Base-by-base conservation (phyloP, 2,888 invertebrate species). In the Timema podura region DNA sequence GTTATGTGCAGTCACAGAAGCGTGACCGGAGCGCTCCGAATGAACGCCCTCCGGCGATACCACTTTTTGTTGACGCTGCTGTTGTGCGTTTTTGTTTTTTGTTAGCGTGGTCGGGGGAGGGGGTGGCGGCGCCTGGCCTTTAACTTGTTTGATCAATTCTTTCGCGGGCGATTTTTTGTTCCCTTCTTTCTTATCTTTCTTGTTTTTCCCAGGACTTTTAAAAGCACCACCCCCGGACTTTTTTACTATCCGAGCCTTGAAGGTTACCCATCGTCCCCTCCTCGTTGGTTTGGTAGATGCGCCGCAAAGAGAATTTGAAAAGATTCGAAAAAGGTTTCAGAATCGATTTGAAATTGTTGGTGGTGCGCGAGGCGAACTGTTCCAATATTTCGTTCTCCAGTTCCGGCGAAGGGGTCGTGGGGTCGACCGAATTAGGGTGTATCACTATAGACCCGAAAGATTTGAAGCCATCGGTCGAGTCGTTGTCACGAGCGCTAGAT, bases 181-280 rank as follows among this genome's bases (percentile, higher is more conserved):
- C 66, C 71, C 54, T 64, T 71, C 71, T 57, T 67, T 69, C 13
- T 71, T 71, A 44, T 65, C 71, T 59, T 74, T 73, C 69, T 70
- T 73, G 6, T 61, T 72, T 68, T 71, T 72, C n/a, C 67, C 67
- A 13, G 72, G 69, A 65, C 75, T 71, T 69, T 76, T 69, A 74
- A 76, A 71, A 66, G 11, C 57, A 51, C 70, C 71, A 75, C 75
- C 75, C 64, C 70, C 70, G 68, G 76, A 77, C 72, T 76, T 78
- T 75, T 69, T 77, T 79, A 71, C 76, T 79, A 70, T 78, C 79
- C 1, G 76, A 77, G 57, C 80, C 81, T 73, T 81, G 81, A 64
- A 80, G 75, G 73, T 82, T 82, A 47, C 81, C 81, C 81, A 82
- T 81, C 30, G 45, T 8, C 54, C n/a, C 44, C 30, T 46, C 13